Percentiles rank a stretch among this genome's conserved stretches.
These are phyloP conservation scores for Kobus ellipsiprymnus DNA, from an alignment of 2,113 vertebrate genomes.

Conservation along the genomic window DNA sequence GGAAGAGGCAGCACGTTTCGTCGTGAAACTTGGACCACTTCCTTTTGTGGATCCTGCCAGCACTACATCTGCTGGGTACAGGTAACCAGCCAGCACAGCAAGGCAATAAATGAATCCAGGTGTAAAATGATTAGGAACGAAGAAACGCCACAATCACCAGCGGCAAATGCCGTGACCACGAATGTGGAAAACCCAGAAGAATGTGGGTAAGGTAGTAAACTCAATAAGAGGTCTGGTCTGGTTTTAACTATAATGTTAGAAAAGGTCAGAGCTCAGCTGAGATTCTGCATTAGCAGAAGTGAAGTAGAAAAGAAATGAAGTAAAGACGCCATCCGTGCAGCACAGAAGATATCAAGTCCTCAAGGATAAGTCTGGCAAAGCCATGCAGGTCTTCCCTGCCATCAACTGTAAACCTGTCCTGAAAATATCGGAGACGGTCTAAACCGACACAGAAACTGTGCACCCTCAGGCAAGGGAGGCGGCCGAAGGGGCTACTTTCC, in stretches of 20 bases:
- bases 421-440: background rate
- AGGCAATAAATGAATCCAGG: too few relatives aligned
- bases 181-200: background rate
- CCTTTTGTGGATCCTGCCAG: background rate
- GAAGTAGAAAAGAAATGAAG: background rate
- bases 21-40: fast-evolving
- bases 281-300: background rate
- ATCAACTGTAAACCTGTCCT: background rate
- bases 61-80: background rate
- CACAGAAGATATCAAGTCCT: background rate
- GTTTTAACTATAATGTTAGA: background rate
- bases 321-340: background rate
- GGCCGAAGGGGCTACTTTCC: background rate
- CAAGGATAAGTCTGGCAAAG: background rate
- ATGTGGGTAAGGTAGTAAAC: too few relatives aligned
- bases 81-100: too few relatives aligned
- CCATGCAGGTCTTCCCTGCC: background rate
- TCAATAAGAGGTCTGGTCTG: background rate
- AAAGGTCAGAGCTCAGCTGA: background rate
- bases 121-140: background rate
- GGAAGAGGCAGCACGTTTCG: fast-evolving
- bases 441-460: background rate
- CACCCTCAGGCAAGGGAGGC: too few relatives aligned
- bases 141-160: fast-evolving
- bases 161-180: fast-evolving